A percentile compares a stretch with the other conserved stretches of the same genome.
Conservation (phyloP, 2,888 invertebrate species). For the Epistrophe eligans region DNA sequence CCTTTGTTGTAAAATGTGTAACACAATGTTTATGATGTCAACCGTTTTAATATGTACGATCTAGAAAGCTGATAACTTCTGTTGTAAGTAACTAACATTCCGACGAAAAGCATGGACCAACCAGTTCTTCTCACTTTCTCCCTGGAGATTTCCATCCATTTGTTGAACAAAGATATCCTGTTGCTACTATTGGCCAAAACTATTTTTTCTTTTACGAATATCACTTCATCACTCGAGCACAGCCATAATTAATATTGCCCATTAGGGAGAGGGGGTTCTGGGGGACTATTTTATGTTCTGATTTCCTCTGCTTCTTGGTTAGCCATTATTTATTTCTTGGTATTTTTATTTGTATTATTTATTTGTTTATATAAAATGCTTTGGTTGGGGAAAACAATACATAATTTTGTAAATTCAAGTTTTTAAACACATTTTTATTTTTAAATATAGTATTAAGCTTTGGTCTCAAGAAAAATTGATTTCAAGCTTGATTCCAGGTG, state of each 20-base stretch:
- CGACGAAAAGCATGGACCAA: constrained; percentile 44
- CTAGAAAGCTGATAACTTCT: constrained; percentile 48
- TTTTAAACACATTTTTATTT: constrained; percentile 2
- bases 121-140: constrained; percentile 42
- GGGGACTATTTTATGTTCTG: constrained; percentile 53
- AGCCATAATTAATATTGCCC: constrained; percentile 44
- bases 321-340: constrained; percentile 59
- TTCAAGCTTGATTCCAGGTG: not conserved
- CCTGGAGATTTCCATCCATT: constrained; percentile 4
- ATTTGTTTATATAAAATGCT: constrained; percentile 27
- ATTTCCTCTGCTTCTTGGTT: constrained; percentile 73
- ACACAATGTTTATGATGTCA: constrained; percentile 53
- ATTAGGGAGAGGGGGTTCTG: constrained; percentile 40
- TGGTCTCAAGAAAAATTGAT: not conserved
- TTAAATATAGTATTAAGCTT: not conserved
- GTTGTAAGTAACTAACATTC: constrained; percentile 71
- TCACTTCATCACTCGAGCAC: constrained; percentile 64
- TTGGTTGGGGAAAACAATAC: constrained; percentile 40
- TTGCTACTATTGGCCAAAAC: constrained; percentile 52
- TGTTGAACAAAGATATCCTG: not conserved
- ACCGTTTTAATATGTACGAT: constrained; percentile 28
- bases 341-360: constrained; percentile 39
- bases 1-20: constrained; percentile 65
- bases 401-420: constrained; percentile 7
- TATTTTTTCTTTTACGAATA: constrained; percentile 6